phyloP scores from a whole-genome alignment of 1,140 invertebrate genomes.

The Bombus huntii region DNA sequence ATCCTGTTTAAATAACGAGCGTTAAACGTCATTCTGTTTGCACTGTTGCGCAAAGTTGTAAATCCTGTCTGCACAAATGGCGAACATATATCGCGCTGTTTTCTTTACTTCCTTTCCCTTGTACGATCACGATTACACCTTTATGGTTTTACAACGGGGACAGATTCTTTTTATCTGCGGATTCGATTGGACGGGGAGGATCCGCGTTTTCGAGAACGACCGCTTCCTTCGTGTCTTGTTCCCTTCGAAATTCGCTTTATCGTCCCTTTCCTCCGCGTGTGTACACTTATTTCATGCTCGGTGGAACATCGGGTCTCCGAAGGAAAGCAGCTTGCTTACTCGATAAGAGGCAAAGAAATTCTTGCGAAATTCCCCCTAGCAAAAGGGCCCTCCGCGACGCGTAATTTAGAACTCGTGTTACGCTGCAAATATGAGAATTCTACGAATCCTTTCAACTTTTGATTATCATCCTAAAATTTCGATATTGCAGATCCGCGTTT shows the following conservation, averaged over 20 bases:
- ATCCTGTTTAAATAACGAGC: not conserved
- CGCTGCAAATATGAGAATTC: not conserved
- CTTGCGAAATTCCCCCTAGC: not conserved
- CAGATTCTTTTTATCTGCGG: constrained; percentile 61
- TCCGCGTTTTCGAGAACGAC: constrained; percentile 42
- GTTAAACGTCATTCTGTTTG: constrained; percentile 14
- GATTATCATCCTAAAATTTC: not conserved
- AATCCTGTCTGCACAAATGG: not conserved
- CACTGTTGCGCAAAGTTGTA: constrained; percentile 35
- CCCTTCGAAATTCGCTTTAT: constrained; percentile 63
- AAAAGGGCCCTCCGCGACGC: not conserved
- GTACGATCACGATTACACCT: constrained; percentile 62
- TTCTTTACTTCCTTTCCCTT: not conserved
- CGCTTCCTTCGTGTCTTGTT: not conserved
- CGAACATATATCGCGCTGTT: constrained; percentile 3
- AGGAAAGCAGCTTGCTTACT: constrained; percentile 55
- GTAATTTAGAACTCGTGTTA: not conserved
- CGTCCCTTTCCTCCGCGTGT: constrained; percentile 52
- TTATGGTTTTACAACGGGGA: constrained; percentile 69
- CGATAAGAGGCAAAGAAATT: constrained; percentile 41
- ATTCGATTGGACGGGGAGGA: constrained; percentile 56
- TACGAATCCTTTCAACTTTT: not conserved
- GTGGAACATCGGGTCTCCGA: constrained; percentile 46
- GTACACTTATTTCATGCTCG: constrained; percentile 70
- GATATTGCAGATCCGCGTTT: not conserved